phyloP scores from a whole-genome alignment of 2,113 vertebrate species.

The Asarcornis scutulata region DNA sequence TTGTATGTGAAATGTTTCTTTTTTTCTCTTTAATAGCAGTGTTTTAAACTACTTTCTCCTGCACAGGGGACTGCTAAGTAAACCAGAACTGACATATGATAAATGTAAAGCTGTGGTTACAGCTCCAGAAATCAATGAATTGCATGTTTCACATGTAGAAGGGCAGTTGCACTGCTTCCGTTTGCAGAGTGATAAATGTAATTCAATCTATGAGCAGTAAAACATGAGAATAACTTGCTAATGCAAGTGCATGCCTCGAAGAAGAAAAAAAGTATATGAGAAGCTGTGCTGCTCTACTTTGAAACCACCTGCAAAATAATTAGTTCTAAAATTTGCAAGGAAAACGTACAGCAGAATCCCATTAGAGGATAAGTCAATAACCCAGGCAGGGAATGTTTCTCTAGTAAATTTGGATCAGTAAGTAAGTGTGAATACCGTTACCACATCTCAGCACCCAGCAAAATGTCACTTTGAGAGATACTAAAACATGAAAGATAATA shows the following conservation, averaged over 20 bases:
- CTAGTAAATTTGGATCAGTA: background rate
- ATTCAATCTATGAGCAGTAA: conserved; percentile 62
- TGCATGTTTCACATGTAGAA: conserved; percentile 65
- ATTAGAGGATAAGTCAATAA: background rate
- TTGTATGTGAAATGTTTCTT: conserved; percentile 26
- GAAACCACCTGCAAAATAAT: conserved; percentile 24
- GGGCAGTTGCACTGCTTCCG: conserved; percentile 54
- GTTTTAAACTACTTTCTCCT: conserved; percentile 47
- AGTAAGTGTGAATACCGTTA: background rate
- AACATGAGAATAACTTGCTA: conserved; percentile 31
- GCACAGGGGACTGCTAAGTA: conserved; percentile 46
- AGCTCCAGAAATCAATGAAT: conserved; percentile 68
- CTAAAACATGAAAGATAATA: background rate
- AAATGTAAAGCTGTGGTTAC: conserved; percentile 63
- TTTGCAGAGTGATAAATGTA: conserved; percentile 69
- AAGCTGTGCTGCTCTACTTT: background rate
- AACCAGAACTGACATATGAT: conserved; percentile 73
- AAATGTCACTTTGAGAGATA: background rate
- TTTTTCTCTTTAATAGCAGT: conserved; percentile 31
- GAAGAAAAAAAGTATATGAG: conserved; percentile 16
- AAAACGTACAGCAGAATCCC: background rate
- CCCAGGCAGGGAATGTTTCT: background rate
- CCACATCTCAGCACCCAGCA: background rate
- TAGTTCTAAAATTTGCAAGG: conserved; percentile 22
- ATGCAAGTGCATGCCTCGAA: conserved; percentile 6